Percentiles rank a stretch among this genome's conserved stretches.
phyloP scores from a whole-genome alignment of 2,888 invertebrate species.

The Thereva unica region DNA sequence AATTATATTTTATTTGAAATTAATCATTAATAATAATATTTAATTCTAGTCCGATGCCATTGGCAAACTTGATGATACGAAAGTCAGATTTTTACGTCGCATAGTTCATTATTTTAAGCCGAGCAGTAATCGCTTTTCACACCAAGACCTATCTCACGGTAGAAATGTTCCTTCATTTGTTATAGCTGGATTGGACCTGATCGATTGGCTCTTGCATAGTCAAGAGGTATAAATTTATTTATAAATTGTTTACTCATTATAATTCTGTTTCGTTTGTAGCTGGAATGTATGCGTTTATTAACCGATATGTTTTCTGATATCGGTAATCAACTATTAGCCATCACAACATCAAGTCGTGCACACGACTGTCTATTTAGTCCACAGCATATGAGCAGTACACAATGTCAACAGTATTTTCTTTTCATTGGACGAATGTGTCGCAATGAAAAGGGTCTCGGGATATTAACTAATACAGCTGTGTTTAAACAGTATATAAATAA shows the following conservation, averaged over 20 bases:
- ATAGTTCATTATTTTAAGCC: constrained; percentile 86
- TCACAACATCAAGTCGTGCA: constrained; percentile 73
- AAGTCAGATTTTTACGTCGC: constrained; percentile 71
- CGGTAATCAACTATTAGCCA: constrained; percentile 72
- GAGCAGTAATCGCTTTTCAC: constrained; percentile 83
- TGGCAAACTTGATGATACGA: constrained; percentile 68
- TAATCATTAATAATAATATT: neutral
- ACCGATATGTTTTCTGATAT: constrained; percentile 82
- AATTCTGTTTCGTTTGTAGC: constrained; percentile 51
- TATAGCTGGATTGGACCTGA: constrained; percentile 55
- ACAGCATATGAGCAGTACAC: constrained; percentile 82
- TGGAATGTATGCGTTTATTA: constrained; percentile 71
- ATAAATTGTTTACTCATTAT: neutral
- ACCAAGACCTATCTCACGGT: constrained; percentile 70
- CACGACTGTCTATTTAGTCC: constrained; percentile 89
- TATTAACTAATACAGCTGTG: constrained; percentile 74
- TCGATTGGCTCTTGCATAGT: constrained; percentile 54
- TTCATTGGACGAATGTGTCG: constrained; percentile 87
- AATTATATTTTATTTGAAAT: constrained; percentile 43
- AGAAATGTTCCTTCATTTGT: constrained; percentile 54
- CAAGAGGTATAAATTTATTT: constrained; percentile 48
- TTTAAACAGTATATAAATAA: constrained; percentile 69
- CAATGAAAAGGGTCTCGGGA: constrained; percentile 67
- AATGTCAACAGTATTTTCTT: constrained; percentile 93
- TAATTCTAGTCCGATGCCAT: constrained; percentile 58